phyloP scores from a whole-genome alignment of 2,797 vertebrate species.

The Gobionotothen gibberifrons region DNA sequence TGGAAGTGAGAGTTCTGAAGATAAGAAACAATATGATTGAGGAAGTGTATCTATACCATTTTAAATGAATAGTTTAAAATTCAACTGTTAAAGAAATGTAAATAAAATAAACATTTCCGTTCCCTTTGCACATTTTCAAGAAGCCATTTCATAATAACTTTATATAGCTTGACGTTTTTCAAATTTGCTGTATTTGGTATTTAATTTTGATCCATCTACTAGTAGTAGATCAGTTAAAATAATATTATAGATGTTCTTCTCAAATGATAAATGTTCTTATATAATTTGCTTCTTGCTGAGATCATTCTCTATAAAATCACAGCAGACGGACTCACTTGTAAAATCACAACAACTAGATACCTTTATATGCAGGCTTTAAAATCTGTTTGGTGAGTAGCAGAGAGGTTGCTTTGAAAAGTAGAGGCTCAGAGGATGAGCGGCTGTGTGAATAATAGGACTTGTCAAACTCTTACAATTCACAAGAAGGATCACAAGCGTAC shows the following conservation, averaged over 20 bases:
- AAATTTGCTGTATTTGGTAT: slow-evolving; percentile 2
- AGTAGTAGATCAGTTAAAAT: not conserved
- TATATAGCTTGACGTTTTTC: not conserved
- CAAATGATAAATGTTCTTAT: not conserved
- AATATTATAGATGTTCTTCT: slow-evolving; percentile 1
- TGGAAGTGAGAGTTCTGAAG: not conserved
- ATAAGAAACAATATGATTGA: not conserved
- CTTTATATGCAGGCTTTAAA: slow-evolving; percentile 67
- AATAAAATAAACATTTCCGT: not conserved
- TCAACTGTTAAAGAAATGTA: not conserved
- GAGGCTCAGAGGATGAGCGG: slow-evolving; percentile 63
- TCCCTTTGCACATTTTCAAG: not conserved
- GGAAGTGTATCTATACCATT: too few species aligned
- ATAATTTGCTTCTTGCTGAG: slow-evolving; percentile 20
- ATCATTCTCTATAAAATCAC: slow-evolving; percentile 41
- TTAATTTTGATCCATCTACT: not conserved
- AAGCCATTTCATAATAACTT: not conserved
- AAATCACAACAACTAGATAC: slow-evolving; percentile 58
- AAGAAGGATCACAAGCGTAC: slow-evolving; percentile 68
- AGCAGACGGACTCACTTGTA: slow-evolving; percentile 49
- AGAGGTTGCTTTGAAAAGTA: slow-evolving; percentile 70
- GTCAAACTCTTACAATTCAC: slow-evolving; percentile 72
- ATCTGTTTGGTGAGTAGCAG: slow-evolving; percentile 55
- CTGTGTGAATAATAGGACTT: slow-evolving; percentile 77
- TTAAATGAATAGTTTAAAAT: too few species aligned